phyloP scores from a whole-genome alignment of 2,113 vertebrate genomes.

The Zosterops hypoxanthus region DNA sequence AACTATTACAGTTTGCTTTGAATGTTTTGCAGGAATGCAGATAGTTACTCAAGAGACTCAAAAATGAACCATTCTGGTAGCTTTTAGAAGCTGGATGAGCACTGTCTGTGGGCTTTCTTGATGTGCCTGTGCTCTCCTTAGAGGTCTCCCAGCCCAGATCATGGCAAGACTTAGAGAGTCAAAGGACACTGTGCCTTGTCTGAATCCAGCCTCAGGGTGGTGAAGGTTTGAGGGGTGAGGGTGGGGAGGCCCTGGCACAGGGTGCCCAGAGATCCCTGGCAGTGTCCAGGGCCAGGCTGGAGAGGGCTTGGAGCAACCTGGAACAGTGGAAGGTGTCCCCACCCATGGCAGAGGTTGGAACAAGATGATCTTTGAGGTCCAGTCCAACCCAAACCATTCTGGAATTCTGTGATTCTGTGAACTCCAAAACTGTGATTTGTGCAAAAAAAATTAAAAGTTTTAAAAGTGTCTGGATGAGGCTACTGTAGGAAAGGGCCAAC shows the following conservation, averaged over 20 bases:
- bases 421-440: neutral
- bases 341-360: neutral
- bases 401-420: neutral
- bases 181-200: neutral
- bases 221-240: neutral
- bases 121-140: neutral
- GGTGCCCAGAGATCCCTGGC: accelerated
- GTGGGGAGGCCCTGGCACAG: neutral
- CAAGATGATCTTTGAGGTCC: neutral
- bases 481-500: neutral
- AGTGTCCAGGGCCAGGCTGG: neutral
- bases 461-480: neutral
- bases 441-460: neutral
- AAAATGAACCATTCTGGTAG: neutral
- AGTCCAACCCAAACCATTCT: neutral
- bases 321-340: accelerated
- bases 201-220: neutral
- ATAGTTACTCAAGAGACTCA: neutral
- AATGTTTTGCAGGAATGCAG: neutral
- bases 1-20: neutral
- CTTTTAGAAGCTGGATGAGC: neutral
- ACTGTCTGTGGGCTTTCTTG: accelerated
- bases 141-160: neutral
- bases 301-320: accelerated
- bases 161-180: neutral